Base-by-base conservation (phyloP, 2,797 vertebrate species). In the Leptoclinus maculatus region DNA sequence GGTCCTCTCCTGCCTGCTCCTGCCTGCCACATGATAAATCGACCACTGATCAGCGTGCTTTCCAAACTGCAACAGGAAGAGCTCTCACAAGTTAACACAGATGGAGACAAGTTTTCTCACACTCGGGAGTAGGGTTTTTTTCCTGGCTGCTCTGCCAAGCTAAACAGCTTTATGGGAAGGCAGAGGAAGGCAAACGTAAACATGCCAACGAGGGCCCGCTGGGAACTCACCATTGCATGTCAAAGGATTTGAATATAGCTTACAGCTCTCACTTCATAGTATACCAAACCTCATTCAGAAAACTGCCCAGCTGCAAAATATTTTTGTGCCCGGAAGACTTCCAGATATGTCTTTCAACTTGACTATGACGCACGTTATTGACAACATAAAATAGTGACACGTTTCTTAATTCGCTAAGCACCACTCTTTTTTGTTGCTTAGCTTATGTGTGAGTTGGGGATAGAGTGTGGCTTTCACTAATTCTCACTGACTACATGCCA, bases 1-100 rank as follows among this genome's bases (percentile, higher is more conserved):
- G 68, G 74, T 76, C 62, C 39, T 62, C 63, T 66, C 57, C 53
- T 21, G 7, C 67, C 76, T 74, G n/a, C 59, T 78, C 23, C 67
- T 76, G 54, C 11, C 38, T 29, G 47, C 45, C 43, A 17, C 27
- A 51, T 79, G 76, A 87, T 73, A 47, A 86, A 90, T 87, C 59
- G 19, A 82, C 60, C 58, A 41, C 60, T 69, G 58, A 83, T 84
- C 49, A 13, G 47, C 8, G 32, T 16, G n/a, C 74, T 83, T 76
- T 63, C 38, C 72, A 80, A 74, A 32, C 58, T 62, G 27, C 27
- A 78, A 57, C 47, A 66, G 25, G 45, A 72, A 53, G 19, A 51
- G 17, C 54, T 29, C 16, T 75, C 1, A 51, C 43, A 70, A 75
- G 75, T 76, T 41, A 74, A 79, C 54, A n/a, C 16, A 1, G 38